phyloP scores from a whole-genome alignment of 1,140 invertebrate species.

The Monochamus saltuarius region DNA sequence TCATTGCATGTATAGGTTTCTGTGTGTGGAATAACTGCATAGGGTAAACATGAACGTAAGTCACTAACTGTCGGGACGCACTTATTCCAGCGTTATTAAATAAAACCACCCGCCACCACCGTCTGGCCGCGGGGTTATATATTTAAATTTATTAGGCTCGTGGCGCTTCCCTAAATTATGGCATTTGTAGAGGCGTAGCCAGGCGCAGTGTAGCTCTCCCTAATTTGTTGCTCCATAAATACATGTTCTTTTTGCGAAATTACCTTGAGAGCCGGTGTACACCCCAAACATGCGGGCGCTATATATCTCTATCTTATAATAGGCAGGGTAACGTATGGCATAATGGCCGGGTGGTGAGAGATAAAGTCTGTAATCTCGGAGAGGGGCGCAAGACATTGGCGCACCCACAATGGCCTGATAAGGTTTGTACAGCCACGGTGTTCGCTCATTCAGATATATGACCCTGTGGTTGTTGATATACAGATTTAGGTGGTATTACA shows the following conservation, averaged over 20 bases:
- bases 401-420: constrained; percentile 11
- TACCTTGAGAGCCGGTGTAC: constrained; percentile 18
- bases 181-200: constrained; percentile 2
- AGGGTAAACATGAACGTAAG: no score
- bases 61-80: no score
- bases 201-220: constrained; percentile 8
- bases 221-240: constrained; percentile 13
- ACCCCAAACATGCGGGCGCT: constrained; percentile 33
- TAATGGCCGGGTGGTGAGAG: constrained; percentile 29
- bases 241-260: constrained; percentile 18
- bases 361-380: constrained; percentile 36
- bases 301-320: constrained; percentile 43
- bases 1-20: no score
- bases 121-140: no score
- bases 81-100: no score
- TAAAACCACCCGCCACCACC: no score
- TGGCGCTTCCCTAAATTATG: background rate
- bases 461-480: no score
- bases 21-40: no score
- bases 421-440: no score
- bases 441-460: no score
- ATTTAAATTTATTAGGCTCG: background rate
- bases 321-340: constrained; percentile 38
- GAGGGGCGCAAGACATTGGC: constrained; percentile 18
- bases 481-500: no score